Base-by-base conservation (phyloP, 2,888 invertebrate species). In the Exocentrus adspersus region DNA sequence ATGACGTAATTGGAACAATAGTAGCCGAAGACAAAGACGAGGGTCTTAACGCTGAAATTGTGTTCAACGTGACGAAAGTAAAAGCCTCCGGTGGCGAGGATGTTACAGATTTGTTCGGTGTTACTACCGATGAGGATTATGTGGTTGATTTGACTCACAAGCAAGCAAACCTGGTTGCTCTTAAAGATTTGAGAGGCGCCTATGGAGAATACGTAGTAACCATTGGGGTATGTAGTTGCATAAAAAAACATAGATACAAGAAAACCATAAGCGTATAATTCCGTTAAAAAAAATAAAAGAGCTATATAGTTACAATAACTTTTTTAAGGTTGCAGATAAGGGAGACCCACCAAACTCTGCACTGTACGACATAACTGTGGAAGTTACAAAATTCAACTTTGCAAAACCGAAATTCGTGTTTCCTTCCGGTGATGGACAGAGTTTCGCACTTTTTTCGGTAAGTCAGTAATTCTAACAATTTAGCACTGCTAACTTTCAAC, bases 191-290 rank as follows among this genome's bases (percentile, higher is more conserved):
- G 24, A 81, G 78, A 68, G 86, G 86, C 1, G 87, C 83, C 72
- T 88, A 87, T 84, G 89, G 89, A 28, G 83, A 83, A 1, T 89
- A 87, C 76, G 77, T 75, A 9, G 79, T 90, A 54, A 79, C 80
- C 64, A 83, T 90, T 37, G 67, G 77, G 78, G 88, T 88, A 77
- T 79, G 68, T 68, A n/a, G n/a, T n/a, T n/a, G n/a, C n/a, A n/a
- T n/a, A n/a, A n/a, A n/a, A n/a, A n/a, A n/a, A n/a, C n/a, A n/a
- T n/a, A n/a, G n/a, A n/a, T n/a, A n/a, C n/a, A n/a, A n/a, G n/a
- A n/a, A n/a, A n/a, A n/a, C n/a, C n/a, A n/a, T n/a, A n/a, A n/a
- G n/a, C n/a, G n/a, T n/a, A n/a, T n/a, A n/a, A n/a, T n/a, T n/a
- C n/a, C n/a, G n/a, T n/a, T n/a, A n/a, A n/a, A n/a, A n/a, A n/a